Conservation (phyloP, 92 coral and sea anemone species). For the Phymanthus crucifer region DNA sequence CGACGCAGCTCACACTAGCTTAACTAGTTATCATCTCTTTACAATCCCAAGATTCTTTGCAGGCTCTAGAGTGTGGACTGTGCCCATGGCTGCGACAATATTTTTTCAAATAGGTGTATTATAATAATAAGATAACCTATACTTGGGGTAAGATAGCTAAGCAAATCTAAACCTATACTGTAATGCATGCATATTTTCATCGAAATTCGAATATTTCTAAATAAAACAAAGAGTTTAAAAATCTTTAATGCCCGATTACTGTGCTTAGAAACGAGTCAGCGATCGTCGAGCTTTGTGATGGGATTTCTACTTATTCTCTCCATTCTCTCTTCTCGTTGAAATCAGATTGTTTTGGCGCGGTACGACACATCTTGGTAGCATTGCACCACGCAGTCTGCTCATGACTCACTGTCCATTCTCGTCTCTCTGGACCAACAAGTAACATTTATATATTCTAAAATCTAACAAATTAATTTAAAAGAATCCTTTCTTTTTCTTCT, state of each 20-base stretch:
- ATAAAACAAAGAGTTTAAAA: background rate
- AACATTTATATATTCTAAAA: slow-evolving; percentile 13
- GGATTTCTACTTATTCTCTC: background rate
- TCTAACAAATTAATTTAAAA: slow-evolving; percentile 50
- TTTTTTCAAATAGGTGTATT: no score
- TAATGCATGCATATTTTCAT: no score
- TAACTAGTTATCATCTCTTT: no score
- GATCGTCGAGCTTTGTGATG: background rate
- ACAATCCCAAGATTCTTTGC: no score
- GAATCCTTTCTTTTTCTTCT: slow-evolving; percentile 90
- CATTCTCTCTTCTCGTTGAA: background rate
- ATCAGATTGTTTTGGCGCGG: background rate
- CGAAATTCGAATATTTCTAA: background rate
- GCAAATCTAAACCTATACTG: no score
- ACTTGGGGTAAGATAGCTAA: no score
- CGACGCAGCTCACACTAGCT: no score
- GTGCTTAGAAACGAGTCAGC: background rate
- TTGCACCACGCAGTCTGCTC: background rate
- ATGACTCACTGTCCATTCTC: background rate
- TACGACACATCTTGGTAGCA: background rate
- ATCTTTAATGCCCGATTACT: background rate
- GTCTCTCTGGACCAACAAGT: background rate
- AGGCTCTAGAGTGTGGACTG: no score
- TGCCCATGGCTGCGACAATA: no score
- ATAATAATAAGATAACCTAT: no score